These are phyloP conservation scores for Trichonephila inaurata DNA, from an alignment of 1,140 invertebrate species.

Conservation along the genomic window DNA sequence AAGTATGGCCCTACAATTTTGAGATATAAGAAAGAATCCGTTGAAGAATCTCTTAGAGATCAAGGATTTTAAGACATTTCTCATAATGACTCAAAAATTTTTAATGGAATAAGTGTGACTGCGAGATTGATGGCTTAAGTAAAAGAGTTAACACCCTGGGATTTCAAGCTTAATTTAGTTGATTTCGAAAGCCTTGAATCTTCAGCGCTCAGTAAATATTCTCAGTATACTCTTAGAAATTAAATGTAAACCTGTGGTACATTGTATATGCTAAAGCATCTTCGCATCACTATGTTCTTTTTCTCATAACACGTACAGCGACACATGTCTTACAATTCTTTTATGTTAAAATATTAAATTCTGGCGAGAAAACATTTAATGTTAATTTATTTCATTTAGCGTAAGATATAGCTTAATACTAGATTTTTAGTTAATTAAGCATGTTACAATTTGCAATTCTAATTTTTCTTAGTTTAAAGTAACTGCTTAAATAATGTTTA, in stretches of 20 bases:
- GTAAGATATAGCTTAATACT: no score
- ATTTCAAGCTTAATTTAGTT: constrained; percentile 69
- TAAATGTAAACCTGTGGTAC: background rate
- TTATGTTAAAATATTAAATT: background rate
- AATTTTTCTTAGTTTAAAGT: no score
- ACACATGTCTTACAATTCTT: background rate
- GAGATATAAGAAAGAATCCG: no score
- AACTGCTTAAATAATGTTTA: no score
- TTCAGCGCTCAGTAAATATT: background rate
- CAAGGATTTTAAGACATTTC: no score
- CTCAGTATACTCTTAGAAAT: constrained; percentile 29
- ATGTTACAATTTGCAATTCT: no score
- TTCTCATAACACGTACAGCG: background rate
- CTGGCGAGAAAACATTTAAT: no score
- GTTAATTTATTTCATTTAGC: no score
- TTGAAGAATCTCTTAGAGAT: no score
- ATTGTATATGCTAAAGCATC: constrained; percentile 44
- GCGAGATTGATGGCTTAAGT: constrained; percentile 59
- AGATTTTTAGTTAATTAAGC: no score
- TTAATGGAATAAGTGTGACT: background rate
- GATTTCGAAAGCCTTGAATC: background rate
- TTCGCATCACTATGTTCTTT: constrained; percentile 37
- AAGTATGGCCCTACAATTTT: no score
- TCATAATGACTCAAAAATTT: background rate
- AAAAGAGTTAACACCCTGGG: constrained; percentile 60